phyloP scores from a whole-genome alignment of 2,888 invertebrate genomes.

The Eustalomyia histrio region DNA sequence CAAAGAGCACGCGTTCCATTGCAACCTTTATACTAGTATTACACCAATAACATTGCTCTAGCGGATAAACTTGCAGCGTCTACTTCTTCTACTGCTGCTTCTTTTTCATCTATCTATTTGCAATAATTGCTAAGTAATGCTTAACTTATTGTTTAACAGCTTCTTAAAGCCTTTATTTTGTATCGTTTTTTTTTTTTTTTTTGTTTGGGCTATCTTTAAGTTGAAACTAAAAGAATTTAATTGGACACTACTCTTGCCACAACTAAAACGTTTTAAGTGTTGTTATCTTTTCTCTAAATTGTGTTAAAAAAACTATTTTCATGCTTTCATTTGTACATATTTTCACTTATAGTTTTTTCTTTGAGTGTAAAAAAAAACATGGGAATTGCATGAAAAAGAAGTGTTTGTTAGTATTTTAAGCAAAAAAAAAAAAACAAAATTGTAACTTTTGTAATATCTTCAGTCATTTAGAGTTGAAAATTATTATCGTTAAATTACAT shows the following conservation, averaged over 20 bases:
- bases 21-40: constrained; percentile 13
- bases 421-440: neutral
- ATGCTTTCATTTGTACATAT: constrained; percentile 46
- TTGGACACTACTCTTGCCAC: constrained; percentile 48
- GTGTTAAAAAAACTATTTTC: constrained; percentile 39
- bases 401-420: neutral
- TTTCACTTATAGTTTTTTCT: neutral
- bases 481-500: constrained; percentile 57
- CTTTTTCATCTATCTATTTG: constrained; percentile 49
- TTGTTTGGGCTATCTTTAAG: neutral
- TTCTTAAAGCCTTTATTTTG: constrained; percentile 53
- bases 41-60: constrained; percentile 27
- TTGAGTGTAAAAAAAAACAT: neutral
- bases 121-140: constrained; percentile 62
- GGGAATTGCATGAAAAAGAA: neutral
- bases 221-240: constrained; percentile 36
- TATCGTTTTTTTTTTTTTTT: constrained; percentile 17
- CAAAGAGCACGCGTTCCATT: constrained; percentile 45
- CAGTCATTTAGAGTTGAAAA: constrained; percentile 39
- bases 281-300: constrained; percentile 52
- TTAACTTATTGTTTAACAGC: constrained; percentile 61
- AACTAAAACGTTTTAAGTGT: constrained; percentile 44
- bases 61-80: constrained; percentile 13
- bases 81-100: neutral
- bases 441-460: constrained; percentile 13